These are phyloP conservation scores for Xanthostigma xanthostigma DNA, from an alignment of 2,888 invertebrate species.

Conservation along the genomic window DNA sequence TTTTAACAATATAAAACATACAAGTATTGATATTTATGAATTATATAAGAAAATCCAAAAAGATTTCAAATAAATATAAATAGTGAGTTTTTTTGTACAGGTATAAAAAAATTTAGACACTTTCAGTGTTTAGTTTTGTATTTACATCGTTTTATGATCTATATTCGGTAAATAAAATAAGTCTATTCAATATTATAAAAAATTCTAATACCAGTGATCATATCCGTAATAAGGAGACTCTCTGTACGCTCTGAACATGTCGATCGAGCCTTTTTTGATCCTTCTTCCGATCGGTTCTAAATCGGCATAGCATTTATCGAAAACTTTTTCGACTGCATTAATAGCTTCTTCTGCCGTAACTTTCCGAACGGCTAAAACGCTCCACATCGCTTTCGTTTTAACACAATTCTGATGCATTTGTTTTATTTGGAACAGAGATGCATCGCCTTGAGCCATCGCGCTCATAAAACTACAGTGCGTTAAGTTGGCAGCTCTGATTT, in stretches of 20 bases:
- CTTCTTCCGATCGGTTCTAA: constrained; percentile 81
- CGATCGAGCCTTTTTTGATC: constrained; percentile 56
- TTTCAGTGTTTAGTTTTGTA: no score
- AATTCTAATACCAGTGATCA: constrained; percentile 24
- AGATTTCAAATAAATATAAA: no score
- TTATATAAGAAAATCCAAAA: no score
- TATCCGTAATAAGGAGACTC: constrained; percentile 73
- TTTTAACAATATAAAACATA: no score
- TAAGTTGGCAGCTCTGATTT: constrained; percentile 87
- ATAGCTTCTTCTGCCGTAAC: constrained; percentile 55
- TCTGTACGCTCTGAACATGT: constrained; percentile 58
- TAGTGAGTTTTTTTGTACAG: no score
- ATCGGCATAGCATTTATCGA: constrained; percentile 80
- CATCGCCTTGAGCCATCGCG: constrained; percentile 63
- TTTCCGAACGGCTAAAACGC: constrained; percentile 68
- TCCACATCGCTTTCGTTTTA: constrained; percentile 70
- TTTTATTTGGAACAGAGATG: constrained; percentile 53
- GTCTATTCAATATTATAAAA: background rate
- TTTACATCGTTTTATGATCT: no score
- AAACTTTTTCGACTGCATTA: constrained; percentile 71
- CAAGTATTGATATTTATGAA: no score
- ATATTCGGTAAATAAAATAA: no score
- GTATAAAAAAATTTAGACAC: no score
- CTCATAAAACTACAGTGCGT: constrained; percentile 82
- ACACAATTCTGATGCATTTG: constrained; percentile 80